Evolutionary conservation across 2,797 vertebrate genomes (phyloP), one percentile per base, ranked within the genome.

Genomic region (Mionectes olivaceus): DNA sequence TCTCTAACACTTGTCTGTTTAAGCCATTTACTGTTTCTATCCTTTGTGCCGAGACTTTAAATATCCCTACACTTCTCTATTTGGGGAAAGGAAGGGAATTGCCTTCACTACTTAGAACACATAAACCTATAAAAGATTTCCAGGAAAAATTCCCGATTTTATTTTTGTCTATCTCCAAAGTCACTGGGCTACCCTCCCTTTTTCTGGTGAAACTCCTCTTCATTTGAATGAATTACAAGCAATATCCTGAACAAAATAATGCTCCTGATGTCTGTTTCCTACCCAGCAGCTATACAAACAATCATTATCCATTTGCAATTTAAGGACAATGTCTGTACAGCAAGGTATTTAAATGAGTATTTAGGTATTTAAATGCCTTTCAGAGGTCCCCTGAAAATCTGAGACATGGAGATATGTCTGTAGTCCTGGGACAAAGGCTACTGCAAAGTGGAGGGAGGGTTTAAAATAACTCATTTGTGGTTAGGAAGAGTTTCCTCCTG

Each of bases 161-260:
- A 15, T 76, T 53, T 79, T 55, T 49, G 4, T 59, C 2, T 41
- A 21, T 39, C 46, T 75, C 43, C 14, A 32, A 74, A 65, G 67
- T 44, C 71, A 47, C 22, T 39, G 32, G 9, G 19, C 60, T 47
- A 11, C 10, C 33, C 12, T 81, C n/a, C 16, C 4, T 3, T 23
- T 7, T 75, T 56, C 49, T 46, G 3, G 22, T 71, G 63, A 59
- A 90, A 74, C 5, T 80, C 43, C 11, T 61, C 8, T 90, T 43
- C 69, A 37, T 91, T 83, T 91, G 10, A 89, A 52, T 6, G 33
- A 93, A 22, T 33, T 61, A 60, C 63, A 78, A 87, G 75, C 64
- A 92, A 92, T 89, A 93, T 92, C 87, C 89, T 94, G 82, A 77
- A 69, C 9, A 47, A 84, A 96, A 84, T 47, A 76, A 44, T 33